These are phyloP conservation scores for Tympanuchus pallidicinctus DNA, from an alignment of 2,113 vertebrate species.

Conservation along the genomic window DNA sequence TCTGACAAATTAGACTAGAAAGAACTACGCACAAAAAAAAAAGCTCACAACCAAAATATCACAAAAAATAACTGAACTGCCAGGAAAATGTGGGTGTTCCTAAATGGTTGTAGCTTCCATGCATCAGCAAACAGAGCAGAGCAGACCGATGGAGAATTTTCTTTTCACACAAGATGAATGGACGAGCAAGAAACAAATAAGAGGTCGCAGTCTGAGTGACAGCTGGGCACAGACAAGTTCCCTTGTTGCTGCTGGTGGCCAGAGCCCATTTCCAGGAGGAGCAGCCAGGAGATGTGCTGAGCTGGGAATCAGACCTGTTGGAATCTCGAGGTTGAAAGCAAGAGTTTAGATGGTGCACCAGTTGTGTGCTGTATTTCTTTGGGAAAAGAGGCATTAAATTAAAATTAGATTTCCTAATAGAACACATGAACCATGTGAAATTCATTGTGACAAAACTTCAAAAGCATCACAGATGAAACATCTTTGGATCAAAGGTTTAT, in stretches of 20 bases:
- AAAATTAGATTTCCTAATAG: not conserved
- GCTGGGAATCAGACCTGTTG: not conserved
- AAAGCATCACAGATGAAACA: constrained; percentile 45
- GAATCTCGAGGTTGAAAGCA: not conserved
- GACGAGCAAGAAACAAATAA: not conserved
- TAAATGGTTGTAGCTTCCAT: not conserved
- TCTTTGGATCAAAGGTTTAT: constrained; percentile 79
- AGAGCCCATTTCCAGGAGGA: not conserved
- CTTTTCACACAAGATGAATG: not conserved
- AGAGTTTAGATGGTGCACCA: not conserved
- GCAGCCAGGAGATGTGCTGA: not conserved
- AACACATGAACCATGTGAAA: not conserved
- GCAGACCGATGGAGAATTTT: not conserved
- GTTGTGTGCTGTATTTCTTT: not conserved
- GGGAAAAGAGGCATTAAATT: not conserved
- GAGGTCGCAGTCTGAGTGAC: not conserved
- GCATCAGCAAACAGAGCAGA: not conserved
- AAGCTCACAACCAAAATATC: not conserved
- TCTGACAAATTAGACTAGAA: not conserved
- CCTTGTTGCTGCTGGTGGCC: not conserved
- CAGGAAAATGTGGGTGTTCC: not conserved
- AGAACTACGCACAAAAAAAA: not conserved
- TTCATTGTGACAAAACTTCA: not conserved
- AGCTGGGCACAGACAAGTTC: not conserved
- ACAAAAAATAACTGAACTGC: not conserved